These are phyloP conservation scores for Astropecten irregularis DNA, from an alignment of 53 echinoderm and acorn worm genomes.

Conservation along the genomic window DNA sequence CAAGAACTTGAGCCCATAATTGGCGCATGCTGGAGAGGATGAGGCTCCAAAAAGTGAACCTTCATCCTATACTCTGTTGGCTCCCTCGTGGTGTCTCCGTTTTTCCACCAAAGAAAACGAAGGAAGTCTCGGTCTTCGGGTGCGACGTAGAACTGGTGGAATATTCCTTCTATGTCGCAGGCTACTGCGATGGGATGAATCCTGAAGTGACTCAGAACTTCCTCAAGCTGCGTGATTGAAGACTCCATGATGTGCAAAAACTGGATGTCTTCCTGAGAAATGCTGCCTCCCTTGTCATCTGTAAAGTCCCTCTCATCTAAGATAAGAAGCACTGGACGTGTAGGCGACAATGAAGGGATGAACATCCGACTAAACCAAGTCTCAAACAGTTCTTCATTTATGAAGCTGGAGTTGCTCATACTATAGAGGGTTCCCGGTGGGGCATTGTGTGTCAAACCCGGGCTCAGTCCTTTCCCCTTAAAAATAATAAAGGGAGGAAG, in stretches of 20 bases:
- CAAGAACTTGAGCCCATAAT: slow-evolving; percentile 57
- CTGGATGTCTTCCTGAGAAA: too few relatives aligned
- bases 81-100: background rate
- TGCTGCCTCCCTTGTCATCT: too few relatives aligned
- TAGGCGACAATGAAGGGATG: slow-evolving; percentile 8
- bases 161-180: too few relatives aligned
- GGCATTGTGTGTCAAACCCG: slow-evolving; percentile 21
- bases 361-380: too few relatives aligned
- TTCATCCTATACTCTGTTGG: slow-evolving; percentile 39
- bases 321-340: slow-evolving; percentile 51
- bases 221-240: too few relatives aligned
- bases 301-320: too few relatives aligned
- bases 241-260: too few relatives aligned
- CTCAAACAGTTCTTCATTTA: slow-evolving; percentile 52
- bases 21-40: slow-evolving; percentile 50
- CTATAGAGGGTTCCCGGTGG: slow-evolving; percentile 47
- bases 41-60: slow-evolving; percentile 61
- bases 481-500: slow-evolving; percentile 49
- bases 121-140: too few relatives aligned
- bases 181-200: too few relatives aligned
- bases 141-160: too few relatives aligned
- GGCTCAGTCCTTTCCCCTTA: slow-evolving; percentile 36
- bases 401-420: slow-evolving; percentile 27
- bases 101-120: slow-evolving; percentile 36
- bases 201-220: slow-evolving; percentile 38